phyloP scores from a whole-genome alignment of 1,140 invertebrate genomes.

The Cardiocondyla obscurior region DNA sequence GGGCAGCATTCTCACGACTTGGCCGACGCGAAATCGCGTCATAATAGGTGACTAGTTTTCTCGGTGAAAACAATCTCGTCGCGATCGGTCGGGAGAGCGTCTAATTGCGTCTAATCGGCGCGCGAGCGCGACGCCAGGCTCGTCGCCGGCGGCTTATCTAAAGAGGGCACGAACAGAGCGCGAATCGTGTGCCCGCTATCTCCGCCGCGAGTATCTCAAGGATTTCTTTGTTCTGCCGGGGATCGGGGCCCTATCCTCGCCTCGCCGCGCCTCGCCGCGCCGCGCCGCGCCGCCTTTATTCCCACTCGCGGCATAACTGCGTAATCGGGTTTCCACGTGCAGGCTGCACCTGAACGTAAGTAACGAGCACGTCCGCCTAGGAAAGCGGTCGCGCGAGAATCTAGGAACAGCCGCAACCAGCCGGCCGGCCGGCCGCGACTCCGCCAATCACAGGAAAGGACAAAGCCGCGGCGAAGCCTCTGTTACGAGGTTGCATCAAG shows the following conservation, averaged over 20 bases:
- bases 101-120: conserved; percentile 44
- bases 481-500: conserved; percentile 56
- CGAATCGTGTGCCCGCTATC: conserved; percentile 48
- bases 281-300: conserved; percentile 3
- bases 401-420: conserved; percentile 54
- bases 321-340: conserved; percentile 77
- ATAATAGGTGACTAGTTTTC: not conserved
- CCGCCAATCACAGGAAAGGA: conserved; percentile 57
- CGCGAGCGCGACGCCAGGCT: conserved; percentile 21
- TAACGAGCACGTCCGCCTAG: conserved; percentile 68
- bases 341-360: conserved; percentile 78
- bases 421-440: not conserved
- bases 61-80: not conserved
- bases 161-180: conserved; percentile 68
- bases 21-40: not conserved
- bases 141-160: conserved; percentile 65
- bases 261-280: no score
- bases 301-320: conserved; percentile 62
- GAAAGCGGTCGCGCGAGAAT: conserved; percentile 61
- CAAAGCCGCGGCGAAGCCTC: conserved; percentile 50
- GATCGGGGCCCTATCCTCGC: conserved; percentile 57
- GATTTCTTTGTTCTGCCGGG: conserved; percentile 77
- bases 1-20: not conserved
- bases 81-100: conserved; percentile 20
- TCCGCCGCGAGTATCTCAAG: conserved; percentile 60